Base-by-base conservation (phyloP, 1,140 invertebrate genomes). In the Dufourea novaeangliae region DNA sequence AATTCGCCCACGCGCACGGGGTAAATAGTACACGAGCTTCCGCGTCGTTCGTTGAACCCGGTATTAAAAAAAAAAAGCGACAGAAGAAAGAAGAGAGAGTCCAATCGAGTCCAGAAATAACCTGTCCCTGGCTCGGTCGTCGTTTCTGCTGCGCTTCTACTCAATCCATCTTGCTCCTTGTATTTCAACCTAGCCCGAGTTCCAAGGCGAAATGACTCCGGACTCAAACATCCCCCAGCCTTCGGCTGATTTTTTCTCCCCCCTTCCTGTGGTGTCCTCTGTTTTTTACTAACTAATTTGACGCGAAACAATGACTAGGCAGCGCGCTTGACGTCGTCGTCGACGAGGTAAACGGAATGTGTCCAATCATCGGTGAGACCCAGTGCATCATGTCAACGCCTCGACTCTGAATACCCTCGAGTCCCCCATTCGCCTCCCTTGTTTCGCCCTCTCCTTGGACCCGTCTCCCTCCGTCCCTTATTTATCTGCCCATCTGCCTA, bases 281-380 rank as follows among this genome's bases (percentile, higher is more conserved):
- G 83, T 78, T 84, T 85, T 70, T 84, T 82, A 85, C 83, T 84
- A 85, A 85, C 83, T 85, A 85, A 85, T 84, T 85, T 85, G 82
- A 84, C 83, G 78, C 73, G 82, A 85, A 80, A 85, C 83, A 85
- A 85, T 85, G 83, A 85, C 68, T 69, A 41, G 25, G 44, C 73
- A 68, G 34, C 72, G 68, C 63, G 78, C 71, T 73, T 70, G 83
- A 85, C 82, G 63, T 68, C 56, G 63, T 68, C 56, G 78, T 66
- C 78, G 72, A 84, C 66, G 80, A 75, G 68, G 73, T 81, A 68
- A 77, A 84, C 78, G 83, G 83, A 85, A 85, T 85, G 83, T 85
- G 83, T 85, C 83, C 83, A 85, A 85, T 85, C 83, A 85, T 85
- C 82, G 69, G 59, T 56, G 50, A 69, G 72, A 73, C 29, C 52